Percentiles rank a stretch among this genome's conserved stretches.
phyloP scores from a whole-genome alignment of 2,797 vertebrate species.

The Paratrypauchen microcephalus region DNA sequence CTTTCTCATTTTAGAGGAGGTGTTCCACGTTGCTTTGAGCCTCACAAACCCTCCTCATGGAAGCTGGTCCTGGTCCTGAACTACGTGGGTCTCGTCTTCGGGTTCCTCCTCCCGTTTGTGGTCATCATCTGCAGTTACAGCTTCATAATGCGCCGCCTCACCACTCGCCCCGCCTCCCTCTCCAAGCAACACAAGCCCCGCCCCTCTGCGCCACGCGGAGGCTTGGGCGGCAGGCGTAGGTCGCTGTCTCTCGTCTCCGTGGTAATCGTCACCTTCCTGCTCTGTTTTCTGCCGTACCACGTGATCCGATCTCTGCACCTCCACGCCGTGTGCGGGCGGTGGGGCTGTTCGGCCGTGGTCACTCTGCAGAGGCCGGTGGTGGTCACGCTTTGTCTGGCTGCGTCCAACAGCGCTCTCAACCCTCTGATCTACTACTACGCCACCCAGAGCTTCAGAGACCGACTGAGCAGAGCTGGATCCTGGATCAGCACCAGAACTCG shows the following conservation, averaged over 20 bases:
- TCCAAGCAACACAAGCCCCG: accelerated
- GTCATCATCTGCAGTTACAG: conserved; percentile 69
- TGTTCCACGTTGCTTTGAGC: conserved; percentile 67
- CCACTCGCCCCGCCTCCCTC: accelerated
- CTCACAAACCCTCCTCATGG: conserved; percentile 42
- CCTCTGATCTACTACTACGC: conserved; percentile 77
- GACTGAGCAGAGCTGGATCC: conserved; percentile 13
- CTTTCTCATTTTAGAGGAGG: conserved; percentile 1
- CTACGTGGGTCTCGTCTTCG: conserved; percentile 61
- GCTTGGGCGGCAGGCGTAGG: background rate
- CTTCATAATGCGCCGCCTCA: conserved; percentile 39
- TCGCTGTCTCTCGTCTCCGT: conserved; percentile 55
- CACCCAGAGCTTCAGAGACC: conserved; percentile 59
- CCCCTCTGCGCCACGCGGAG: accelerated
- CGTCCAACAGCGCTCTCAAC: conserved; percentile 72
- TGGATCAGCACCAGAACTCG: background rate
- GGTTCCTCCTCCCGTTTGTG: conserved; percentile 73
- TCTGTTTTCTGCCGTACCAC: conserved; percentile 78
- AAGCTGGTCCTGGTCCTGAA: conserved; percentile 58
- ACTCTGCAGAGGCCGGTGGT: conserved; percentile 53
- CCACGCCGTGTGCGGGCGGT: conserved; percentile 21
- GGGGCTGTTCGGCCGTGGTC: conserved; percentile 26
- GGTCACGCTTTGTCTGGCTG: conserved; percentile 69
- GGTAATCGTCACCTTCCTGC: conserved; percentile 68
- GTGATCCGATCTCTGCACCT: conserved; percentile 64